A percentile compares a stretch with the other conserved stretches of the same genome.
Conservation (phyloP, 2,888 invertebrate genomes). For the Baccha elongata region DNA sequence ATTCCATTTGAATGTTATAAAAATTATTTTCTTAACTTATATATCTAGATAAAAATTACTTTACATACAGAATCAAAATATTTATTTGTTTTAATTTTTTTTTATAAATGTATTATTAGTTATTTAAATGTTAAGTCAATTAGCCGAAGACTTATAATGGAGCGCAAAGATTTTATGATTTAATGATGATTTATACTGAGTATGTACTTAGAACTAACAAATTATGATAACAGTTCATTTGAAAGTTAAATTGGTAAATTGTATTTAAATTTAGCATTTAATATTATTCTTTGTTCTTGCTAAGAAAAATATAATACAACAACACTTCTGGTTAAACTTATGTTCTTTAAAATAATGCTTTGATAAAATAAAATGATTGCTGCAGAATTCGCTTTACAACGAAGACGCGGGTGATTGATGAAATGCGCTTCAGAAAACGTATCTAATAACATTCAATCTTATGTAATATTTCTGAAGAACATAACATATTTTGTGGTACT, state of each 20-base stretch:
- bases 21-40: constrained; percentile 61
- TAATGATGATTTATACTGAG: background rate
- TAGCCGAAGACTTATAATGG: constrained; percentile 4
- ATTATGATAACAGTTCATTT: constrained; percentile 5
- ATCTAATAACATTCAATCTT: too few relatives aligned
- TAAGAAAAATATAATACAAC: background rate
- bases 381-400: background rate
- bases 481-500: too few relatives aligned
- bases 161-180: background rate
- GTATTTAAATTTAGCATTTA: background rate
- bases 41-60: constrained; percentile 69
- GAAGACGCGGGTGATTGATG: background rate
- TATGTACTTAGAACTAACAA: constrained; percentile 2
- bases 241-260: background rate
- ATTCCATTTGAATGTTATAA: constrained; percentile 57
- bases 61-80: constrained; percentile 52
- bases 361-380: background rate
- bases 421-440: background rate
- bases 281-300: background rate
- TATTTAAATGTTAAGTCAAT: constrained; percentile 8
- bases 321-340: background rate
- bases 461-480: too few relatives aligned
- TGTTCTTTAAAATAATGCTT: background rate
- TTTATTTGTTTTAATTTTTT: constrained; percentile 14
- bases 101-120: background rate